A percentile compares a stretch with the other conserved stretches of the same genome.
phyloP scores from a whole-genome alignment of 2,113 vertebrate genomes.

The Atherinomorus stipes region DNA sequence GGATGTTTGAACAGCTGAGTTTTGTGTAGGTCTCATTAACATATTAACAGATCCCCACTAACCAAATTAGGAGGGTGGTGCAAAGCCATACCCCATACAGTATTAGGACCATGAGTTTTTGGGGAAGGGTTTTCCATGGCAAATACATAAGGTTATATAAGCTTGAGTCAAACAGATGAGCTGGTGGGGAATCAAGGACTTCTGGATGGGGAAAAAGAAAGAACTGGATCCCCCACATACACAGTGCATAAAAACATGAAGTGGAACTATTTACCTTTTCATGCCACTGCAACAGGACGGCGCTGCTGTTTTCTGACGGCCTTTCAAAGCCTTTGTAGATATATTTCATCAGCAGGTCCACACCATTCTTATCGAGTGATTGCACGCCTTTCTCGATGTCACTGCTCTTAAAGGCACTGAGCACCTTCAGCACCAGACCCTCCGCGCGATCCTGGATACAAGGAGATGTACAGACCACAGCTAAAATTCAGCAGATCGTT shows the following conservation, averaged over 20 bases:
- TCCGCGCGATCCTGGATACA: constrained; percentile 92
- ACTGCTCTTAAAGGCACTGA: constrained; percentile 95
- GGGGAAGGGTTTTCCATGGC: no score
- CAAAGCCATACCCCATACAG: no score
- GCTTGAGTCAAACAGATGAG: no score
- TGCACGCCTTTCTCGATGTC: constrained; percentile 98
- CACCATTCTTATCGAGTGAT: constrained; percentile 92
- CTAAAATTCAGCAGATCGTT: not conserved
- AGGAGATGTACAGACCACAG: not conserved
- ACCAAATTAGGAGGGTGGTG: no score
- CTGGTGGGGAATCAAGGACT: no score
- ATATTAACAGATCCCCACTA: no score
- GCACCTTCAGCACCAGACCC: constrained; percentile 94
- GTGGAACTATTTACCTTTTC: constrained; percentile 88
- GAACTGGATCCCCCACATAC: no score
- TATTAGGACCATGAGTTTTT: no score
- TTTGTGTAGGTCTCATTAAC: no score
- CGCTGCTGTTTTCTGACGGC: constrained; percentile 97
- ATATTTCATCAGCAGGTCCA: constrained; percentile 99
- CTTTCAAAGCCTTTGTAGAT: constrained; percentile 99
- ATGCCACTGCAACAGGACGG: constrained; percentile 95
- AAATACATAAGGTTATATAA: no score
- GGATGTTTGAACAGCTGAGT: no score
- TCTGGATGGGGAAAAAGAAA: no score
- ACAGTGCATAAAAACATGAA: not conserved